These are phyloP conservation scores for Zosterops lateralis DNA, from an alignment of 2,113 vertebrate species.

Conservation along the genomic window DNA sequence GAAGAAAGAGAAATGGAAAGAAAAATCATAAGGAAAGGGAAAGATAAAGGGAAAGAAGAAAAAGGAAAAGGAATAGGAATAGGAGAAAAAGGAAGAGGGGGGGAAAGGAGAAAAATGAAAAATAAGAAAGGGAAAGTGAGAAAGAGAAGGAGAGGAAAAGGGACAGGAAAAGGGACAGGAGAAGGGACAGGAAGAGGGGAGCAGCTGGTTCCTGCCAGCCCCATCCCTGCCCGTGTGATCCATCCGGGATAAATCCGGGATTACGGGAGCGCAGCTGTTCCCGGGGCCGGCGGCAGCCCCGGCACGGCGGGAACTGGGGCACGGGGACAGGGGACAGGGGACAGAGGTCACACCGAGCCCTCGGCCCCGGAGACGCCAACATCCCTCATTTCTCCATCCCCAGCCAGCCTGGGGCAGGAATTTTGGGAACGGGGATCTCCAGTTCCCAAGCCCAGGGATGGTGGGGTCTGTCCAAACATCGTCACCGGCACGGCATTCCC, in stretches of 20 bases:
- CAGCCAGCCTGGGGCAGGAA: no score
- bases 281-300: no score
- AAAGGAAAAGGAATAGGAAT: no score
- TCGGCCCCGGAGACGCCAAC: not conserved
- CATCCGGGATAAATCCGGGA: not conserved
- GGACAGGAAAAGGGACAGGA: no score
- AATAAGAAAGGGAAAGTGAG: accelerated
- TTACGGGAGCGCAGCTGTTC: not conserved
- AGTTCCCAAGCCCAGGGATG: accelerated
- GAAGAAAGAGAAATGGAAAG: no score
- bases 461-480: no score
- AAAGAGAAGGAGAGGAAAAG: not conserved
- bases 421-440: not conserved
- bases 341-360: accelerated
- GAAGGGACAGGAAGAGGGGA: accelerated
- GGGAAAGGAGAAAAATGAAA: accelerated
- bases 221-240: accelerated
- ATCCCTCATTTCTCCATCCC: not conserved
- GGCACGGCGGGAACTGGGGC: no score
- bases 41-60: no score
- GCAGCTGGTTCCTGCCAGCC: accelerated
- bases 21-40: no score
- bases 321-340: not conserved
- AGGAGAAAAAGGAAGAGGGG: accelerated
- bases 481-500: not conserved